Percentiles rank a stretch among this genome's conserved stretches.
Conservation (phyloP, 1,140 invertebrate genomes). For the Drosophila ironensis region DNA sequence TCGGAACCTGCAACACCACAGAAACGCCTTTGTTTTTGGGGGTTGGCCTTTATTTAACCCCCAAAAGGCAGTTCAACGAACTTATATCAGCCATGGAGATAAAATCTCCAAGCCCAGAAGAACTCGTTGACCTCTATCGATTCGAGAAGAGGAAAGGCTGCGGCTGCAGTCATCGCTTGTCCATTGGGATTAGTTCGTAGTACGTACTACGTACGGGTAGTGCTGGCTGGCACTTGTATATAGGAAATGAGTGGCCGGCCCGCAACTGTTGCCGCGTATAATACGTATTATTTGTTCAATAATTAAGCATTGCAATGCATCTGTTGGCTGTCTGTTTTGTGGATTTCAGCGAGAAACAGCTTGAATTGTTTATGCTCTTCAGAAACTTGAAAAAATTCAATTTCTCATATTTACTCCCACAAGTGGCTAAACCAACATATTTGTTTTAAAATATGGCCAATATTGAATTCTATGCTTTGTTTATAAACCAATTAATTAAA, state of each 20-base stretch:
- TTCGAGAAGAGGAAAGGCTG: constrained; percentile 1
- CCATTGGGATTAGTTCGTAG: too few relatives aligned
- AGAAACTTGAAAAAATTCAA: too few relatives aligned
- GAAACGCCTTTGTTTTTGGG: constrained; percentile 6
- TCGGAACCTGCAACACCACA: constrained; percentile 12
- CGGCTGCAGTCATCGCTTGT: background rate
- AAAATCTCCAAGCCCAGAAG: constrained; percentile 25
- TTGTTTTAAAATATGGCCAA: too few relatives aligned
- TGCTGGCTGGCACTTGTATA: too few relatives aligned
- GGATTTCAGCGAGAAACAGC: background rate
- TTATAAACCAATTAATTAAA: background rate
- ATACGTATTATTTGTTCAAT: constrained; percentile 52
- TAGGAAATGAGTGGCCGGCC: too few relatives aligned
- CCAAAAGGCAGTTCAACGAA: constrained; percentile 35
- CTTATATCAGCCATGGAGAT: constrained; percentile 25
- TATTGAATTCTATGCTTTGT: background rate
- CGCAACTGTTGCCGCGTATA: constrained; percentile 11
- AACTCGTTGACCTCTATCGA: constrained; percentile 42
- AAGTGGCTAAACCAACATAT: too few relatives aligned
- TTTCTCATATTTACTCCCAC: too few relatives aligned
- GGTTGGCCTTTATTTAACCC: constrained; percentile 41
- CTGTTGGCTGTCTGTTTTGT: constrained; percentile 36
- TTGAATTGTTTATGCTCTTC: background rate
- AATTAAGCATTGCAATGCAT: constrained; percentile 56
- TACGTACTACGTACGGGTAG: too few relatives aligned